A percentile compares a stretch with the other conserved stretches of the same genome.
These are phyloP conservation scores for Falco rusticolus DNA, from an alignment of 2,797 vertebrate genomes.

Conservation along the genomic window DNA sequence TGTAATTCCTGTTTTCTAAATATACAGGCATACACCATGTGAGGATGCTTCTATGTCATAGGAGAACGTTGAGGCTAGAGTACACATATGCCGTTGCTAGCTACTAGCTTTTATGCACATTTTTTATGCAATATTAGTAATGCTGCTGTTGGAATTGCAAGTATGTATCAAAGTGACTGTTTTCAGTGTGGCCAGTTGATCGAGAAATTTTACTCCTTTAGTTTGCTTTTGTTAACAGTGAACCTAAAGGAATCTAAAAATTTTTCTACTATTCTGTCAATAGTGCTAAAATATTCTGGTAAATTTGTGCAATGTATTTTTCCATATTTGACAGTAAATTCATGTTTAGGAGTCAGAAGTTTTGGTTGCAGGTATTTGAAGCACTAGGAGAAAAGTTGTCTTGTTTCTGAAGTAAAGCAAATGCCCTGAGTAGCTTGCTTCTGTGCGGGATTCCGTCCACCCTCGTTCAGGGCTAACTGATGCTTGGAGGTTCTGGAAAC, in stretches of 20 bases:
- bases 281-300: not conserved
- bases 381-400: not conserved
- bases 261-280: not conserved
- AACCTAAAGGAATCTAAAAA: not conserved
- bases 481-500: not conserved
- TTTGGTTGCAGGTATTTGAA: not conserved
- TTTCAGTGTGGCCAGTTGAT: not conserved
- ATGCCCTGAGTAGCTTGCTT: not conserved
- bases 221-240: not conserved
- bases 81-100: not conserved
- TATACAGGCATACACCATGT: not conserved
- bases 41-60: not conserved
- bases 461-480: not conserved
- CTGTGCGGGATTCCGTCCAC: fast-evolving
- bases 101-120: not conserved
- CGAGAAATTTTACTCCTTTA: not conserved
- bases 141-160: not conserved
- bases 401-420: not conserved
- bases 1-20: not conserved
- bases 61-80: not conserved
- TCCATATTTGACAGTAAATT: not conserved
- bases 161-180: not conserved
- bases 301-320: not conserved
- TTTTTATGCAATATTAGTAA: not conserved
- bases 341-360: not conserved